Base-by-base conservation (phyloP, 64 coral and sea anemone species). In the Platygyra sinensis region DNA sequence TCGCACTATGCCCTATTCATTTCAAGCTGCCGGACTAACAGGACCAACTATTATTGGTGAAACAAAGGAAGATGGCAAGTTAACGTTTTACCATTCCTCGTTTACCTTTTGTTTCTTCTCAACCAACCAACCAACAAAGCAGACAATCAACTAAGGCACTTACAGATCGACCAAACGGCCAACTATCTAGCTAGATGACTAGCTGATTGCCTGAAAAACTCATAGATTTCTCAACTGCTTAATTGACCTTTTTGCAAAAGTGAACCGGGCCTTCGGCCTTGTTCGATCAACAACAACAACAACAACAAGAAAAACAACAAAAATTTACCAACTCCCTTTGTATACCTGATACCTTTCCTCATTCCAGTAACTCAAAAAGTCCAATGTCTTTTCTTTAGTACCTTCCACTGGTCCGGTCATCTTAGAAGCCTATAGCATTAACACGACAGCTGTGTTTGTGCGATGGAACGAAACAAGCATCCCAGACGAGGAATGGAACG, bases 391-490 rank as follows among this genome's bases (percentile, higher is more conserved):
- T 7, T 25, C 55, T 79, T 16, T 29, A 79, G 76, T 57, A 19
- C 76, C 76, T 4, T 52, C 46, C 9, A 22, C 22, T 0, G 76
- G 76, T 59, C 76, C 76, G 4, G 49, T 20, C 4, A 79, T 79
- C 24, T 24, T 79, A 10, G 76, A 79, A 79, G 76, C 24, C 9
- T 79, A 79, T 54, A 79, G 3, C 51, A 79, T 79, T 13, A 79
- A 79, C 76, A 79, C 20, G 0, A 79, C 76, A 54, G 22, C 22
- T 57, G 46, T 79, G 2, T 79, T 79, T 79, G 76, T 79, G 49
- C 46, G 76, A 55, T 79, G 76, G 76, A 79, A 79, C 76, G 8
- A 79, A 57, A 57, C 8, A 1, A 46, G 76, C 46, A 79, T 79
- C 11, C 76, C 76, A 28, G 5, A 79, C 5, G 20, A 79, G 3